Evolutionary conservation across 2,113 vertebrate species (phyloP), one percentile per base, ranked within the genome.

Genomic region (Corythaixoides concolor): DNA sequence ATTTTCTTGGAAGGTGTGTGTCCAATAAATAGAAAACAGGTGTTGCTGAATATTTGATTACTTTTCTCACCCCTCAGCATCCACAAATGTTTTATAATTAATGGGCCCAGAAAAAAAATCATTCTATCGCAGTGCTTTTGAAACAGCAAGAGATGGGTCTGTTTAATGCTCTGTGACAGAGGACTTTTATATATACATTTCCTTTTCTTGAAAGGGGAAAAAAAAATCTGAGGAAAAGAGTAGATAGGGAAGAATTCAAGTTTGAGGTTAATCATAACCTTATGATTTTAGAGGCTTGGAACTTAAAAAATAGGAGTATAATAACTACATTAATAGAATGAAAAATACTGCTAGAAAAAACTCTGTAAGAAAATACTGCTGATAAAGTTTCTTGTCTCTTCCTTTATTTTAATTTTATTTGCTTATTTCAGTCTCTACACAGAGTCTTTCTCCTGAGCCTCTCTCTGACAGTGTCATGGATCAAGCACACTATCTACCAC

Each of bases 31-130:
- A 88, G 18, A 85, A 95, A 94, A 70, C 78, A 97, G 96, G 94
- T 96, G 88, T 82, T 85, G 86, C 37, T 95, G 93, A 97, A 96
- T 97, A 96, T 95, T 88, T 97, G 66, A 96, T 94, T 82, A 75
- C 33, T 76, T 73, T 81, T 89, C 60, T 97, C 93, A 96, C 47
- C 70, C 75, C 80, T 82, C 78, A 83, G 94, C 88, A 92, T 90
- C 73, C 47, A 90, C 28, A 20, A 93, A 79, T 93, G 73, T 96
- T 97, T 97, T 94, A 93, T 97, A 90, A 93, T 97, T 97, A 94
- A 96, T 91, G 70, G 47, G 21, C 15, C 6, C 11, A 83, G 28
- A 89, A 89, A 93, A 89, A 85, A 64, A 35, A 60, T 78, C 49
- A 85, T 43, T 59, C 39, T 75, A 28, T 24, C 47, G 37, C 62